Percentiles rank a stretch among this genome's conserved stretches.
Conservation (phyloP, 2,797 vertebrate species). For the Vireo griseus region DNA sequence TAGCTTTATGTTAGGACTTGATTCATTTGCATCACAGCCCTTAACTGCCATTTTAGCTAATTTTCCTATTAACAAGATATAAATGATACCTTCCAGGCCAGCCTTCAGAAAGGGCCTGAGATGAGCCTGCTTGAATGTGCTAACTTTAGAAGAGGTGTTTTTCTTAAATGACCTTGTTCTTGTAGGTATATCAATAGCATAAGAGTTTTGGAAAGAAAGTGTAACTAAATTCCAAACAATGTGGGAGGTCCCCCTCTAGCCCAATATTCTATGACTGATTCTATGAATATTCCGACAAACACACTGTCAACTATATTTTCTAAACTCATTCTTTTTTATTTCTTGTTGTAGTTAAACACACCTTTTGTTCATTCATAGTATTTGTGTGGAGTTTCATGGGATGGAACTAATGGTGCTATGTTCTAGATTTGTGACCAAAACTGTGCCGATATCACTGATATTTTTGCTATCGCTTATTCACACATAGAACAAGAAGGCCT, state of each 20-base stretch:
- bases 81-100: neutral
- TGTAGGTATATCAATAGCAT: neutral
- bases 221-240: neutral
- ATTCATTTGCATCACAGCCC: neutral
- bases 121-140: neutral
- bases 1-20: slow-evolving; percentile 6
- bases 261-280: neutral
- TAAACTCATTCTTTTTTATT: neutral
- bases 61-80: neutral
- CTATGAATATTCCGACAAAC: neutral
- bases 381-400: neutral
- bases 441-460: rapidly evolving
- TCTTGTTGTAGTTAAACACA: neutral
- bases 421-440: neutral
- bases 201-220: neutral
- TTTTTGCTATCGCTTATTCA: neutral
- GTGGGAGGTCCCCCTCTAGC: neutral
- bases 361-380: neutral
- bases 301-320: neutral
- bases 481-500: rapidly evolving
- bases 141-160: neutral
- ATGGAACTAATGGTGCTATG: neutral
- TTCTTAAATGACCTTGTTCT: neutral
- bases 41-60: neutral
- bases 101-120: neutral